These are phyloP conservation scores for Siderastrea siderea DNA, from an alignment of 92 coral and sea anemone genomes.

Conservation along the genomic window DNA sequence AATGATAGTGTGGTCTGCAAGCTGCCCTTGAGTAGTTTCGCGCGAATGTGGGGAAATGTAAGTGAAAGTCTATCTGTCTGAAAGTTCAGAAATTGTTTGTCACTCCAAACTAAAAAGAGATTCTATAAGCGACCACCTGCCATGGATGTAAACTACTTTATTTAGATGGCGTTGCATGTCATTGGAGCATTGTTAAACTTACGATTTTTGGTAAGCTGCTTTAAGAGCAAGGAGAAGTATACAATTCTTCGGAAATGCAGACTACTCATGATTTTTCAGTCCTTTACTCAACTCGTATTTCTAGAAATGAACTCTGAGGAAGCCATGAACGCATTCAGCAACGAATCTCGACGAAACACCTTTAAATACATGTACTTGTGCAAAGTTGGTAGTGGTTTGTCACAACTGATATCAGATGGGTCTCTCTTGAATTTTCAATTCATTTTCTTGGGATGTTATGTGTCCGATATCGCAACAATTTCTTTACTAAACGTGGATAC, in stretches of 20 bases:
- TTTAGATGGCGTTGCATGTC: not conserved
- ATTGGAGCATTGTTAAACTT: constrained; percentile 4
- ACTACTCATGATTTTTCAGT: constrained; percentile 4
- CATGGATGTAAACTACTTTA: not conserved
- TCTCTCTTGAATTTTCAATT: not conserved
- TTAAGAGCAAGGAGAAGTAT: constrained; percentile 7
- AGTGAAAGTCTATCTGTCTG: too few relatives aligned
- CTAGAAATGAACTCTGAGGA: not conserved
- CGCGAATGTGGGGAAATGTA: too few relatives aligned
- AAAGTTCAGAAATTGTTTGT: too few relatives aligned
- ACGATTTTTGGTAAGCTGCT: constrained; percentile 19
- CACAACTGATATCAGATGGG: not conserved
- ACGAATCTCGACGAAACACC: not conserved
- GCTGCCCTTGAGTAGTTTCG: too few relatives aligned
- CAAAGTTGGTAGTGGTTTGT: not conserved
- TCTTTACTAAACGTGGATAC: not conserved
- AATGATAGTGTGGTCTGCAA: too few relatives aligned
- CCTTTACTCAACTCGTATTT: not conserved
- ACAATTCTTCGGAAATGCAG: constrained; percentile 17
- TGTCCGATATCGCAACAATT: not conserved
- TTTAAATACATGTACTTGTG: not conserved
- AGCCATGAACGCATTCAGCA: not conserved
- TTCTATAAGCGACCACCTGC: too few relatives aligned
- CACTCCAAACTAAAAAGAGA: too few relatives aligned
- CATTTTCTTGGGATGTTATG: constrained; percentile 8